Evolutionary conservation across 2,797 vertebrate genomes (phyloP).

Genomic region (Pipistrellus pipistrellus): DNA sequence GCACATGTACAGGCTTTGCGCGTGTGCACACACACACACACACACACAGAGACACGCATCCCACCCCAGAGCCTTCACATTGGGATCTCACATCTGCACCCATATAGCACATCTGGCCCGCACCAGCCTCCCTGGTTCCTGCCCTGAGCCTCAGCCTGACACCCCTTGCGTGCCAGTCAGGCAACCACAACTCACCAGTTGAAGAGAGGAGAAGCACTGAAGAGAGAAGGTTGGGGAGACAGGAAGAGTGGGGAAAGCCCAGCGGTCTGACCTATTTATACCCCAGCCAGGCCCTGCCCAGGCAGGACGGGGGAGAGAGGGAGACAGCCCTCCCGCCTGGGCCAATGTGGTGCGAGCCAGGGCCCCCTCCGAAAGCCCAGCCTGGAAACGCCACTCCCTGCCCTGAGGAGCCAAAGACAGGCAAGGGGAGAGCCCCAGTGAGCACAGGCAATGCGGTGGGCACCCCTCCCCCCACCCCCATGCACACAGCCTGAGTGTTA

Average conservation of each 20-base stretch:
- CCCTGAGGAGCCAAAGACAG: not conserved
- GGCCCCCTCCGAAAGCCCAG: constrained; percentile 24
- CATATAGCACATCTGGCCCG: constrained; percentile 31
- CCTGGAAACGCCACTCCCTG: not conserved
- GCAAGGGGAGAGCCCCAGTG: not conserved
- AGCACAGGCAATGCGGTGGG: not conserved
- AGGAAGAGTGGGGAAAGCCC: constrained; percentile 54
- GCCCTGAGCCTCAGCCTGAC: not conserved
- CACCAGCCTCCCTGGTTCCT: not conserved
- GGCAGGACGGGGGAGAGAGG: constrained; percentile 34
- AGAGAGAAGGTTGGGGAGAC: constrained; percentile 27
- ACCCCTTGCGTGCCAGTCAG: not conserved
- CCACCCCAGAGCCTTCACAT: not conserved
- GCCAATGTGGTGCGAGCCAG: not conserved
- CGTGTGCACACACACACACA: not conserved
- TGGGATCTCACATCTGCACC: constrained; percentile 40
- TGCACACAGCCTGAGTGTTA: not conserved
- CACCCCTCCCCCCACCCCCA: not conserved
- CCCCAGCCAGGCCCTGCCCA: constrained; percentile 77
- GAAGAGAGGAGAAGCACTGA: constrained; percentile 59
- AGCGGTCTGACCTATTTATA: constrained; percentile 79
- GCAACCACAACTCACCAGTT: constrained; percentile 72
- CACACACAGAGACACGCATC: not conserved
- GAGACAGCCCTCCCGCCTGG: constrained; percentile 29
- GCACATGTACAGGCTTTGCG: not conserved